Evolutionary conservation across 2,797 vertebrate genomes (phyloP), one percentile per base, ranked within the genome.

Genomic region (Lepilemur ruficaudatus): DNA sequence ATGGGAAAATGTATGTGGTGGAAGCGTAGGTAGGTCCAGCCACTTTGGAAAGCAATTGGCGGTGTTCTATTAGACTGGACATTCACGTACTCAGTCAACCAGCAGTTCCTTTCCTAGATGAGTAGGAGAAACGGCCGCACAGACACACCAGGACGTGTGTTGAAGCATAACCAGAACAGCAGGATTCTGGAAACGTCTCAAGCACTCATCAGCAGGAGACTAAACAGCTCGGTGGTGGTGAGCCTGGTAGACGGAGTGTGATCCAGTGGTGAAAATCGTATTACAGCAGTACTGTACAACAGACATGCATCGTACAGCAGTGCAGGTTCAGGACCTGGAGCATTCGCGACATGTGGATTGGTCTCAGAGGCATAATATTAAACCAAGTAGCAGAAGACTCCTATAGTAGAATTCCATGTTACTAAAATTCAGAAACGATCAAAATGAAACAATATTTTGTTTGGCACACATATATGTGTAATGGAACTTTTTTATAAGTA

Each of bases 321-420:
- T 32, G 30, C 8, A n/a, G 7, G 57, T 67, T 12, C 25, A 41
- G 32, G 57, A 2, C 63, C 63, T 35, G 18, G 35, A 4, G 1
- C 38, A 1, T 13, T 4, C 0, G 5, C 12, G 4, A 4, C 32
- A 20, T 9, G 0, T 0, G 20, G 4, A 0, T 6, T 6, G 30
- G 32, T 65, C 59, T 4, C 13, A 41, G 76, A 12, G 17, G 18
- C 8, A 5, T 30, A 5, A 2, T 7, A 0, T 1, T 25, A 35
- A 18, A 25, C 57, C 43, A 69, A n/a, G 35, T 50, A 7, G 0
- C 48, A 7, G 10, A 1, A 5, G 38, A 32, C 35, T 52, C 65
- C 18, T 0, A 4, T 14, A 25, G 48, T 9, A 35, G 59, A 52
- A 35, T 32, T 48, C 4, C 25, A 1, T 80, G 48, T 67, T 28